These are phyloP conservation scores for Gasteruption jaculator DNA, from an alignment of 2,888 invertebrate genomes.

Conservation along the genomic window DNA sequence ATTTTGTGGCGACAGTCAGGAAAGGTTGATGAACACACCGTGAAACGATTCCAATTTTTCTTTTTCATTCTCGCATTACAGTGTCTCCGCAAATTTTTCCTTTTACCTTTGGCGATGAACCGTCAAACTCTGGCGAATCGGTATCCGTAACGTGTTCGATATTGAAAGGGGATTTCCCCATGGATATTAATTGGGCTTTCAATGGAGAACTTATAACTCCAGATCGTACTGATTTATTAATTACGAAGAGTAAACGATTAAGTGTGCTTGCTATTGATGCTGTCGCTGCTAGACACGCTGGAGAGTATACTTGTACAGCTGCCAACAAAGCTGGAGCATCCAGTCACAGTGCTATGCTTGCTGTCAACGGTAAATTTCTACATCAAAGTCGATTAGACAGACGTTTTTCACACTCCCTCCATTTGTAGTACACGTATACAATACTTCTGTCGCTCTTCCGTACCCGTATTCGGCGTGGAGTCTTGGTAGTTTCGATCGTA, in stretches of 20 bases:
- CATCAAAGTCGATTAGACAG: constrained; percentile 27
- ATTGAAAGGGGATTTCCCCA: constrained; percentile 68
- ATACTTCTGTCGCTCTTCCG: neutral
- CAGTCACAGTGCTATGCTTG: constrained; percentile 54
- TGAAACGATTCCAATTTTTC: no score
- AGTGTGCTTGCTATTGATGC: constrained; percentile 56
- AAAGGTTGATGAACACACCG: no score
- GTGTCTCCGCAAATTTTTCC: constrained; percentile 75
- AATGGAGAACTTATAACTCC: constrained; percentile 58
- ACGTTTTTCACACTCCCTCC: constrained; percentile 29
- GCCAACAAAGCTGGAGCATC: constrained; percentile 56
- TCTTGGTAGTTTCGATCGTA: neutral
- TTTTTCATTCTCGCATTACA: no score
- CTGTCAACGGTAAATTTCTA: constrained; percentile 56
- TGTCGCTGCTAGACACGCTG: constrained; percentile 54
- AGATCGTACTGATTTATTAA: constrained; percentile 41
- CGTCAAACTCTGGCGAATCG: constrained; percentile 66
- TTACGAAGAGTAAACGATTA: constrained; percentile 47
- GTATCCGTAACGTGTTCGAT: constrained; percentile 57
- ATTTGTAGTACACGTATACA: constrained; percentile 3
- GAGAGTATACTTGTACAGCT: constrained; percentile 56
- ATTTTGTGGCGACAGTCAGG: no score
- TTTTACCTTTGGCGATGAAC: constrained; percentile 72
- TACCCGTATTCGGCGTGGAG: neutral
- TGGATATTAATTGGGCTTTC: constrained; percentile 71